Evolutionary conservation across 37 sponge, comb jelly and placozoan genomes (phyloP), one percentile per base, ranked within the genome.

Genomic region (Halichondria panicea): DNA sequence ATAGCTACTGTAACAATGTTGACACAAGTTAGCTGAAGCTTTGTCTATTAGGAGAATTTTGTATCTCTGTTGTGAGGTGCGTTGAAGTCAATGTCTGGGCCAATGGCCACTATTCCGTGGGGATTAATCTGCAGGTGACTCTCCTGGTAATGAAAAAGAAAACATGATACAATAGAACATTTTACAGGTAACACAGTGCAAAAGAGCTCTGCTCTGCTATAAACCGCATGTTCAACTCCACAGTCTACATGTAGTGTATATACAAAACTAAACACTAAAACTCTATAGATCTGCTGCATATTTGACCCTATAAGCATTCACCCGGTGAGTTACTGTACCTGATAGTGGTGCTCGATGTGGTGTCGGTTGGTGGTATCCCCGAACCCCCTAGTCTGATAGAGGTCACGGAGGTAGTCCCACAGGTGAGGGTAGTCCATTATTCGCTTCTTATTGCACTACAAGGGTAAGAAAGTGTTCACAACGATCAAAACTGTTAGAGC

Each of bases 381-480:
- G 62, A 95, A 81, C 3, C 84, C 94, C 34, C 74, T 79, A 31
- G 88, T 89, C 74, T 92, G 89, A 78, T 95, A 95, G 43, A 95
- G 77, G 44, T 95, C 96, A 63, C 96, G 70, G 61, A 92, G 74
- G 71, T 89, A 95, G 22, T 81, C 90, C 90, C 94, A 95, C 44
- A 95, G 32, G 65, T 93, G 89, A 31, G 93, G 87, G 69, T 92
- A 95, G 60, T 95, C 96, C 56, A 93, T 61, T 39, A 95, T 89
- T 30, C 96, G 63, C 72, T 76, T 88, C 77, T 86, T 89, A 66
- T 95, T 95, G 77, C 96, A 95, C 90, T 90, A 42, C n/a, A n/a
- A n/a, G n/a, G n/a, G n/a, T n/a, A n/a, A n/a, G n/a, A n/a, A n/a
- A n/a, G n/a, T n/a, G n/a, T n/a, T n/a, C n/a, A n/a, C n/a, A n/a